Evolutionary conservation across 2,888 invertebrate genomes (phyloP).

Genomic region (Belgica antarctica): DNA sequence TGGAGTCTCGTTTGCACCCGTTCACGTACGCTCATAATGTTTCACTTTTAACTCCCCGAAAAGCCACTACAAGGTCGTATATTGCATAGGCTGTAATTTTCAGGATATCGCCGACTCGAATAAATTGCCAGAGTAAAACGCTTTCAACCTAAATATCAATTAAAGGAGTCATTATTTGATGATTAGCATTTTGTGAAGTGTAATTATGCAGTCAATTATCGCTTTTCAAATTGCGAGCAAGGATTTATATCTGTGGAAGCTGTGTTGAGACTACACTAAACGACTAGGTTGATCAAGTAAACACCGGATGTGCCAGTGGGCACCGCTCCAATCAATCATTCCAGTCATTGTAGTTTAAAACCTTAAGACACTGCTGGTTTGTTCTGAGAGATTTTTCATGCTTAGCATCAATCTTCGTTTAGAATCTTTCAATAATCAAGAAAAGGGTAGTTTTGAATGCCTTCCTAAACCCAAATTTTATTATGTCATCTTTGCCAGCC

Average conservation of each 20-base stretch:
- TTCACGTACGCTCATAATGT: too few relatives aligned
- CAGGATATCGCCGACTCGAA: not conserved
- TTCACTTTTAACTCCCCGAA: too few relatives aligned
- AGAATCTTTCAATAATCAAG: not conserved
- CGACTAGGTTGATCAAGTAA: not conserved
- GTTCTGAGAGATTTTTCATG: not conserved
- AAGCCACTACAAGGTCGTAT: too few relatives aligned
- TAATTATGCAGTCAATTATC: conserved; percentile 16
- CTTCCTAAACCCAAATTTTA: not conserved
- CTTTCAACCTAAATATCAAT: conserved; percentile 16
- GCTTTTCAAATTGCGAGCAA: not conserved
- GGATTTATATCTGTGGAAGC: not conserved
- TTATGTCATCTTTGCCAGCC: not conserved
- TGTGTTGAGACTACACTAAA: not conserved
- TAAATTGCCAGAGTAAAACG: too few relatives aligned
- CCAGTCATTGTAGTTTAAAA: not conserved
- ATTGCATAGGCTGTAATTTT: not conserved
- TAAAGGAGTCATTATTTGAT: not conserved
- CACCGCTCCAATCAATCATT: not conserved
- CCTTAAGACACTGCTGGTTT: not conserved
- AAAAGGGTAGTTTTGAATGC: not conserved
- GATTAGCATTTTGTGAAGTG: not conserved
- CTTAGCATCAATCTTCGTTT: conserved; percentile 15
- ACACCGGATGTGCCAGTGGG: too few relatives aligned
- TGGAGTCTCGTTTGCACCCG: too few relatives aligned